Conservation (phyloP, 1,140 invertebrate species). For the Zaprionus ghesquierei region DNA sequence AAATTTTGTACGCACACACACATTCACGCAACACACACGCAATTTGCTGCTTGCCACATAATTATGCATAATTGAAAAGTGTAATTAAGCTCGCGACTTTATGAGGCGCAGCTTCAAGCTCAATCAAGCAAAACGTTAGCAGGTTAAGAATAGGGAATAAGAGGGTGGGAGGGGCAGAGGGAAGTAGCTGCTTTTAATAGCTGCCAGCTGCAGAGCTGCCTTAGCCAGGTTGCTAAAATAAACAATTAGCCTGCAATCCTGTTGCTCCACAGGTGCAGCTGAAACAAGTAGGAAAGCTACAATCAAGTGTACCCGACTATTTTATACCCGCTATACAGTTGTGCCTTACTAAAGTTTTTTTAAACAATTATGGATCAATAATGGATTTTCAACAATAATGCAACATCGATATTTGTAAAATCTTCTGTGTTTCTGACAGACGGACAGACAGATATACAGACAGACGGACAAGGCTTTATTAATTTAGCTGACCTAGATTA, state of each 20-base stretch:
- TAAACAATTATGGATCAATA: too few species aligned
- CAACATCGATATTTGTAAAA: too few species aligned
- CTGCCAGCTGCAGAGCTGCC: slow-evolving; percentile 36
- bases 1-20: slow-evolving; percentile 65
- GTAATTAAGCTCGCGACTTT: slow-evolving; percentile 63
- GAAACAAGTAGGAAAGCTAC: too few species aligned
- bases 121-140: slow-evolving; percentile 56
- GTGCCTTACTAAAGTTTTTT: too few species aligned
- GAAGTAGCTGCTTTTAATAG: slow-evolving; percentile 57
- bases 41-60: slow-evolving; percentile 72
- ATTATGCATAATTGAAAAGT: slow-evolving; percentile 79
- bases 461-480: too few species aligned
- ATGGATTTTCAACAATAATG: too few species aligned
- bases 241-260: neutral
- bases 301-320: too few species aligned
- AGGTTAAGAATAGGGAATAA: neutral
- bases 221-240: neutral
- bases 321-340: too few species aligned
- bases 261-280: too few species aligned
- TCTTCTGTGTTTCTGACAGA: too few species aligned
- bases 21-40: slow-evolving; percentile 28
- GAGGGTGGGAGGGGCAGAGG: neutral
- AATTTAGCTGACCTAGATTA: too few species aligned
- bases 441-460: too few species aligned
- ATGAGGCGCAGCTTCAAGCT: slow-evolving; percentile 54